phyloP scores from a whole-genome alignment of 2,113 vertebrate species.

The Platysternon megacephalum region DNA sequence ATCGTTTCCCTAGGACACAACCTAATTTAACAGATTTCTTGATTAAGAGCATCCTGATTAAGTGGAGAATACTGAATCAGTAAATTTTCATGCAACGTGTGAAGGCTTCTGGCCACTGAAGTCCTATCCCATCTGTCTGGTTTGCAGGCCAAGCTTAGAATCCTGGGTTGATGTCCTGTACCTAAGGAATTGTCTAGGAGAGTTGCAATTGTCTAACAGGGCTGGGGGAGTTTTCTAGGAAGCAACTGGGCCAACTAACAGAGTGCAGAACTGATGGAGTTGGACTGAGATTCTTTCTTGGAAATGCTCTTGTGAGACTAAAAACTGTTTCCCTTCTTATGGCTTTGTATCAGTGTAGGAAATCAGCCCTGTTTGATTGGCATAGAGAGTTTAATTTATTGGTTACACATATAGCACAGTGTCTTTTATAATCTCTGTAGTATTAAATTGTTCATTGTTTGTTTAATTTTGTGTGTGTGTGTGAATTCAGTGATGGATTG shows the following conservation, averaged over 20 bases:
- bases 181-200: fast-evolving
- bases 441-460: fast-evolving
- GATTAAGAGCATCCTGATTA: conserved; percentile 60
- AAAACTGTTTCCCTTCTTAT: background rate
- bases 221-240: background rate
- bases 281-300: background rate
- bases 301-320: background rate
- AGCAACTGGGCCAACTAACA: background rate
- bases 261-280: background rate
- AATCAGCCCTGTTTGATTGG: background rate
- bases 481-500: background rate
- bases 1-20: conserved; percentile 56
- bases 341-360: background rate
- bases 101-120: background rate
- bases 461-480: fast-evolving
- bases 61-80: conserved; percentile 54
- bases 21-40: conserved; percentile 55
- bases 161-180: background rate
- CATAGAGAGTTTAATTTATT: background rate
- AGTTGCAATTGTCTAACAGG: background rate
- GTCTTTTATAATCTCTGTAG: background rate
- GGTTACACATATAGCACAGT: fast-evolving
- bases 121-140: conserved; percentile 58
- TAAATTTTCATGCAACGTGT: conserved; percentile 47
- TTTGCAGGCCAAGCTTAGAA: background rate